Conservation (phyloP, 2,888 invertebrate species). For the Lepidocyrtoides sp. region DNA sequence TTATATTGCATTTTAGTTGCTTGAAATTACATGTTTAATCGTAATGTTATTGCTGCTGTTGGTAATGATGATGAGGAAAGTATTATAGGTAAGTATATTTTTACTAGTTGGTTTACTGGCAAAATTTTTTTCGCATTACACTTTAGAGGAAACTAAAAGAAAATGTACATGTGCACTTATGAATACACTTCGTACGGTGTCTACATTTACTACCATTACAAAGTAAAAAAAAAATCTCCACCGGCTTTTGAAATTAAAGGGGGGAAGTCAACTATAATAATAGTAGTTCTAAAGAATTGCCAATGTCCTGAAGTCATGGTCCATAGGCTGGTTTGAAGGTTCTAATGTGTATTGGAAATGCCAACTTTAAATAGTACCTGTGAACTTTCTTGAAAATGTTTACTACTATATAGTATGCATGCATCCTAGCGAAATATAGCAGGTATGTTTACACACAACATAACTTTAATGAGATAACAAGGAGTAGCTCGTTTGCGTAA, state of each 20-base stretch:
- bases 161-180: too few relatives aligned
- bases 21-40: not conserved
- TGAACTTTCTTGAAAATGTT: not conserved
- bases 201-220: too few relatives aligned
- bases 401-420: not conserved
- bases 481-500: conserved; percentile 66
- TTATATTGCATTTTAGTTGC: not conserved
- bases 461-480: conserved; percentile 71
- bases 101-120: not conserved
- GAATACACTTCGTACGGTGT: too few relatives aligned
- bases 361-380: conserved; percentile 20
- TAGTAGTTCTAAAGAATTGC: not conserved
- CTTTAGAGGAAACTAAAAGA: too few relatives aligned
- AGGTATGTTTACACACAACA: conserved; percentile 13
- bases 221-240: not conserved
- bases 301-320: not conserved
- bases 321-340: not conserved
- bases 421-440: too few relatives aligned
- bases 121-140: too few relatives aligned
- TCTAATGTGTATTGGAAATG: conserved; percentile 39
- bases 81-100: not conserved
- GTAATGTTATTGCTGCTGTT: not conserved
- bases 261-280: conserved; percentile 38
- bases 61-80: not conserved
- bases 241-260: conserved; percentile 16